Percentiles rank a stretch among this genome's conserved stretches.
Evolutionary conservation across 2,113 vertebrate genomes (phyloP).

Genomic region (Aepyceros melampus): DNA sequence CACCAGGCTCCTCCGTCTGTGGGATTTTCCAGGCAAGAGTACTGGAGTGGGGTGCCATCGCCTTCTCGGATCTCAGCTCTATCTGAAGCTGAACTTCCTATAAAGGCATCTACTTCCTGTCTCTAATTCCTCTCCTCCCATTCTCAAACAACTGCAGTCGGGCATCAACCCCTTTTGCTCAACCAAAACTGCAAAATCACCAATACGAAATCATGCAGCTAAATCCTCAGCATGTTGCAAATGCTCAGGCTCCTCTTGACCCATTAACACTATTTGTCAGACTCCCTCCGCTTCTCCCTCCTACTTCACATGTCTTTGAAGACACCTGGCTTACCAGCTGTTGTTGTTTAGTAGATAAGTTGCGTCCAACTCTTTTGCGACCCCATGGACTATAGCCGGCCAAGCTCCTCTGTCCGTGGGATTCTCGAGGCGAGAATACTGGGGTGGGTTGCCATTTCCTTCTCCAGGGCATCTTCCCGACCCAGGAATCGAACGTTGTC

Average conservation of each 20-base stretch:
- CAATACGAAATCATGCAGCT: neutral
- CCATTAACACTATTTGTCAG: neutral
- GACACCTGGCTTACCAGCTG: neutral
- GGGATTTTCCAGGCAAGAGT: too few species aligned
- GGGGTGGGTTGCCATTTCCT: neutral
- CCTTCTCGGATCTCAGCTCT: neutral
- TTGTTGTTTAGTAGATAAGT: neutral
- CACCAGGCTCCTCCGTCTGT: too few species aligned
- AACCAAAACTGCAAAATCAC: neutral
- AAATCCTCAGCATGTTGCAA: too few species aligned
- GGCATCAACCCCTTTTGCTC: neutral
- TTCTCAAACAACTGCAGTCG: neutral
- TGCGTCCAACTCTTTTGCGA: neutral
- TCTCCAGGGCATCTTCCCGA: neutral
- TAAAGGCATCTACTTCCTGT: neutral
- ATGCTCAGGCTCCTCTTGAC: neutral
- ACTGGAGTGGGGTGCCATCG: too few species aligned
- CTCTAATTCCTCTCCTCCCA: neutral
- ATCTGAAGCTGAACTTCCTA: neutral
- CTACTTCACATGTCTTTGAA: slow-evolving; percentile 74
- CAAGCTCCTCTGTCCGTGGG: neutral
- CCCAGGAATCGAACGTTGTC: neutral
- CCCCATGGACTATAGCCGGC: neutral
- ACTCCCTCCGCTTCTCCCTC: neutral
- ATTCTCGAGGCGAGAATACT: neutral